Evolutionary conservation across 2,888 invertebrate genomes (phyloP).

Genomic region (Pseudococcus jackbeardsleyi): DNA sequence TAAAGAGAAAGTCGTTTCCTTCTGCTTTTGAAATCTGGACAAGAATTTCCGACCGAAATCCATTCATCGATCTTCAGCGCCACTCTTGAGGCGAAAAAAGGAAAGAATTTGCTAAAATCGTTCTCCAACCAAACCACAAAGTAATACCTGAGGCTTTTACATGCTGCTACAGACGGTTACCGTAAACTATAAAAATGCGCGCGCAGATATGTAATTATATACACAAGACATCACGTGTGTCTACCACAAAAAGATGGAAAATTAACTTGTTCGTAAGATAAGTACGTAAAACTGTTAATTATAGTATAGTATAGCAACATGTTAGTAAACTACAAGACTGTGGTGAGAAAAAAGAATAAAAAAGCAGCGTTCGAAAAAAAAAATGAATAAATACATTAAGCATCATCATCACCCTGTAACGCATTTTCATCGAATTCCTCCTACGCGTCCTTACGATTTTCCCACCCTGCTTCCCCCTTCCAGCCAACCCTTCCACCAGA

Average conservation of each 20-base stretch:
- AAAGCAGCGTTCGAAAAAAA: conserved; percentile 55
- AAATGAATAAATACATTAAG: background rate
- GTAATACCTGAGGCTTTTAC: conserved; percentile 33
- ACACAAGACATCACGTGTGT: conserved; percentile 58
- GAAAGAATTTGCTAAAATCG: background rate
- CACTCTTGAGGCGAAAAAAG: background rate
- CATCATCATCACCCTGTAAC: background rate
- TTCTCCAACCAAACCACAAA: conserved; percentile 4
- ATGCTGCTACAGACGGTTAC: conserved; percentile 57
- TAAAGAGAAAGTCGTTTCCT: no score
- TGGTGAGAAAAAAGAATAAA: conserved; percentile 55
- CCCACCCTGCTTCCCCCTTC: background rate
- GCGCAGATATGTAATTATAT: conserved; percentile 38
- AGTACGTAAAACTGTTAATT: conserved; percentile 31
- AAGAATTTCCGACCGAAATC: no score
- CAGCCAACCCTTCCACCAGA: background rate
- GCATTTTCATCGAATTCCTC: background rate
- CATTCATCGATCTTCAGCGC: background rate
- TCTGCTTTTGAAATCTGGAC: no score
- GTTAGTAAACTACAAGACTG: conserved; percentile 64
- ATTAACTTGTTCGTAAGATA: conserved; percentile 5
- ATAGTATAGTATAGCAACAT: conserved; percentile 56
- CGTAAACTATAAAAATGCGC: background rate
- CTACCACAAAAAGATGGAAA: conserved; percentile 41
- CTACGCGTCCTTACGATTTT: background rate